phyloP scores from a whole-genome alignment of 2,888 invertebrate species.

The Drosophila pegasa region DNA sequence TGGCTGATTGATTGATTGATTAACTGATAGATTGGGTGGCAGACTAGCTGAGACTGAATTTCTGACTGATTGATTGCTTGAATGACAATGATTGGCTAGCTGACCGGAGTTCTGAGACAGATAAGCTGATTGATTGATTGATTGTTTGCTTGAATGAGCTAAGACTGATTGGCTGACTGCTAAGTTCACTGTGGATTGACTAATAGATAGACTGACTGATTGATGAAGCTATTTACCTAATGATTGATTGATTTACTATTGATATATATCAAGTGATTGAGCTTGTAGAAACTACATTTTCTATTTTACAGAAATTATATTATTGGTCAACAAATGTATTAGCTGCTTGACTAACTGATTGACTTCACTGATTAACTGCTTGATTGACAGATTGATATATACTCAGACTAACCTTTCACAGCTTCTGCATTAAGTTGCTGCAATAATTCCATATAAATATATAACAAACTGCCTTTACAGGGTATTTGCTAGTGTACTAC shows the following conservation, averaged over 20 bases:
- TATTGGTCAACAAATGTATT: no score
- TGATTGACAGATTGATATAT: neutral
- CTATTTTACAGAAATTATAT: no score
- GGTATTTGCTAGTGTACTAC: conserved; percentile 6
- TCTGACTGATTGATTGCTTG: neutral
- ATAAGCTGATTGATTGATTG: neutral
- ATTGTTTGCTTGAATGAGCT: no score
- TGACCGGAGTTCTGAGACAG: no score
- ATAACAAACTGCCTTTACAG: neutral
- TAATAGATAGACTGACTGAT: neutral
- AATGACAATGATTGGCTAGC: no score
- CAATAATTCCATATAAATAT: neutral
- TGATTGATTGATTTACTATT: no score
- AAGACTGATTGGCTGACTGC: neutral
- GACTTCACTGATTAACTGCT: neutral
- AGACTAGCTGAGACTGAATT: neutral
- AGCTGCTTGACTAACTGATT: neutral
- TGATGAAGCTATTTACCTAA: no score
- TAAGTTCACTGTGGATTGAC: no score
- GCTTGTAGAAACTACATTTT: no score
- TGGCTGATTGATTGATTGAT: neutral
- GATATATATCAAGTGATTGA: no score
- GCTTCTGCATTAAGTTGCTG: no score
- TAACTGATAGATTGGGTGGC: neutral
- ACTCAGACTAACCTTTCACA: no score